Evolutionary conservation across 2,888 invertebrate genomes (phyloP).

Genomic region (Lithosia quadra): DNA sequence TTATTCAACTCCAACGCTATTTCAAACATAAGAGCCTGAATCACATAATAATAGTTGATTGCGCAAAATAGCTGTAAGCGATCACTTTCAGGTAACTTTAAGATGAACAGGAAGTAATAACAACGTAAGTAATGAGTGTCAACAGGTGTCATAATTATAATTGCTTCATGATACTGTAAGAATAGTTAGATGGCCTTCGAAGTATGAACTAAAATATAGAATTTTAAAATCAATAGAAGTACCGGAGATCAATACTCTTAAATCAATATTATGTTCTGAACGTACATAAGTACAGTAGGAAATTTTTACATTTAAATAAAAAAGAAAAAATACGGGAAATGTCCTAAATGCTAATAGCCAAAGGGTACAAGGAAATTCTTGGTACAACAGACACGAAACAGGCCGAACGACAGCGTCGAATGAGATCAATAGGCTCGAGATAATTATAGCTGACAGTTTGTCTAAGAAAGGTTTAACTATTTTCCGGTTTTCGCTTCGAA

Average conservation of each 20-base stretch:
- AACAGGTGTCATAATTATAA: no score
- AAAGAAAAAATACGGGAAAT: neutral
- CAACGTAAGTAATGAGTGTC: neutral
- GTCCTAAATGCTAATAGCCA: neutral
- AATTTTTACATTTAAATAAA: no score
- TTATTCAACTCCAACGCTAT: neutral
- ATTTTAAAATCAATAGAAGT: no score
- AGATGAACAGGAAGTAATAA: neutral
- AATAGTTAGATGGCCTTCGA: no score
- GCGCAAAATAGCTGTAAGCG: neutral
- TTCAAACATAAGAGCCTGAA: neutral
- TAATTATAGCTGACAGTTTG: slow-evolving; percentile 53
- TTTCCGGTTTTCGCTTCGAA: slow-evolving; percentile 50
- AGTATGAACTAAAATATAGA: no score
- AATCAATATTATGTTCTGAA: no score
- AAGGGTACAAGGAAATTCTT: slow-evolving; percentile 7
- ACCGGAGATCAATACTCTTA: no score
- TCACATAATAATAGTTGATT: neutral
- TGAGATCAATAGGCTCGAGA: slow-evolving; percentile 43
- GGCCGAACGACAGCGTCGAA: slow-evolving; percentile 18
- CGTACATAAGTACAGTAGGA: no score
- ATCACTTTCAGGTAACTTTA: neutral
- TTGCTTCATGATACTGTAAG: neutral
- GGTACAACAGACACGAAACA: slow-evolving; percentile 10
- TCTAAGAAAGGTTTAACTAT: slow-evolving; percentile 52